Evolutionary conservation across 2,888 invertebrate species (phyloP).

Genomic region (Allygus modestus): DNA sequence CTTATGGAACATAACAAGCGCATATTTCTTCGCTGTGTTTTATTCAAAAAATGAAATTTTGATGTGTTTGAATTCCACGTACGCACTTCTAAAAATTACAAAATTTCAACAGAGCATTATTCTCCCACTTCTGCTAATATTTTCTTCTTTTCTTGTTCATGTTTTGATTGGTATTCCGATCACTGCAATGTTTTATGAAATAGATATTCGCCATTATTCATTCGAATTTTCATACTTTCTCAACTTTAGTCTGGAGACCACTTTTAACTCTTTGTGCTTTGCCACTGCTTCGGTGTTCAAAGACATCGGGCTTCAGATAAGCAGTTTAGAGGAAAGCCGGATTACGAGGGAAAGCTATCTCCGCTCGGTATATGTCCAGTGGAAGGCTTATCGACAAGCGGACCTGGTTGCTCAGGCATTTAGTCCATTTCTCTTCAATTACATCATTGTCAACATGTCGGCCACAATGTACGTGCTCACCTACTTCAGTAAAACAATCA

Average conservation of each 20-base stretch:
- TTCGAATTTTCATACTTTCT: background rate
- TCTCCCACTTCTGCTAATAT: background rate
- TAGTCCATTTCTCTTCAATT: background rate
- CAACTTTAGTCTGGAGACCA: conserved; percentile 13
- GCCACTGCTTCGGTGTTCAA: conserved; percentile 7
- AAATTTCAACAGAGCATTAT: background rate
- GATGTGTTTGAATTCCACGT: conserved; percentile 2
- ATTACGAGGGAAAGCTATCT: background rate
- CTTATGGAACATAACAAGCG: background rate
- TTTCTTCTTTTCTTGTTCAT: conserved; percentile 1
- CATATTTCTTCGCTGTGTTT: background rate
- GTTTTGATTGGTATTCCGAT: background rate
- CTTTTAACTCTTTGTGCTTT: background rate
- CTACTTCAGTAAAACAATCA: background rate
- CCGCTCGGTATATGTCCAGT: background rate
- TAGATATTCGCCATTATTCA: background rate
- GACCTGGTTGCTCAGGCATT: conserved; percentile 5
- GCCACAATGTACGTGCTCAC: background rate
- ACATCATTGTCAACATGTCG: background rate
- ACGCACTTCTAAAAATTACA: background rate
- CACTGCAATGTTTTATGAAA: background rate
- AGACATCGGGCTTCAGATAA: conserved; percentile 13
- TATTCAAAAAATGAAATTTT: conserved; percentile 26
- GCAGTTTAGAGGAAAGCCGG: background rate
- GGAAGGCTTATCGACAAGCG: conserved; percentile 4